Evolutionary conservation across 1,140 invertebrate species (phyloP), one percentile per base, ranked within the genome.

Genomic region (Caenorhabditis elegans): DNA sequence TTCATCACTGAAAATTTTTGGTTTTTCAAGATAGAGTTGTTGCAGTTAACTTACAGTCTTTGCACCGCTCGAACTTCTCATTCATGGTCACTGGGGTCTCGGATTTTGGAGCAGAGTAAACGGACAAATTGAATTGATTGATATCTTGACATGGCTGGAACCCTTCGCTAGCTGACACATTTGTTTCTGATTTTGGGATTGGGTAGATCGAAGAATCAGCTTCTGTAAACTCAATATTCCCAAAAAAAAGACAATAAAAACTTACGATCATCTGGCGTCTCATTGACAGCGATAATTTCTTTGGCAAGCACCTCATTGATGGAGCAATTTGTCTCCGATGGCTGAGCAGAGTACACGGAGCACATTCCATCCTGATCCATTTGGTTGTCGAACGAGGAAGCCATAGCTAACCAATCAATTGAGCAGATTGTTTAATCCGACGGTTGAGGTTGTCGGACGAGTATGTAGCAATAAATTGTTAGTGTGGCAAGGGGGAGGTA

Each of bases 211-310:
- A 70, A 3, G 22, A 3, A 22, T 70, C 60, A 4, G 60, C 60
- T 34, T 39, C 60, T 70, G n/a, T 22, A 70, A 70, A 34, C 49
- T 10, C n/a, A 0, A 1, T n/a, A 48, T 19, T 49, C n/a, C 34
- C 19, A 24, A 6, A 34, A 60, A 5, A n/a, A n/a, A n/a, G n/a
- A n/a, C n/a, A n/a, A n/a, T n/a, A n/a, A 6, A 34, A 31, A 70
- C 60, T 70, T 11, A 70, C 60, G 60, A 70, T 70, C 60, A 70
- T 70, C 60, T 19, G 60, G n/a, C n/a, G n/a, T n/a, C 34, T 70
- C 60, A n/a, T 70, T 70, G 60, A 70, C 60, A 4, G 60, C 60
- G n/a, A 70, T 24, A 19, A 70, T 70, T 22, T 70, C 60, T 15
- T 43, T 70, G 34, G 60, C 60, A 31, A 70, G 17, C 3, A 70